A percentile compares a stretch with the other conserved stretches of the same genome.
Evolutionary conservation across 2,113 vertebrate species (phyloP).

Genomic region (Campylomormyrus tamandua): DNA sequence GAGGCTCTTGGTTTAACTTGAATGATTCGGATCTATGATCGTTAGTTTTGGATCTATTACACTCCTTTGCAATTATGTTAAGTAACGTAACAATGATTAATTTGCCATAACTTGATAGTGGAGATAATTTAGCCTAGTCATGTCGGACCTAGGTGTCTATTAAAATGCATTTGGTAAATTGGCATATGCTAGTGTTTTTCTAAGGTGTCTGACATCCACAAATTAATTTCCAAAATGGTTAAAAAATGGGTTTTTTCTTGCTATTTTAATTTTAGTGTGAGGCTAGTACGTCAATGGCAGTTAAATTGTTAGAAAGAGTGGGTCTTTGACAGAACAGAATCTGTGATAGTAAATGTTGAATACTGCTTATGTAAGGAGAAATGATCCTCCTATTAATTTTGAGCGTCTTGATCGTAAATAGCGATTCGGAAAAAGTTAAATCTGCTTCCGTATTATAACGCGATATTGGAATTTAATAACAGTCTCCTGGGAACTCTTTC

Average conservation of each 20-base stretch:
- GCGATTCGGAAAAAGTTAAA: background rate
- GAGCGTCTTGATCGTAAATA: background rate
- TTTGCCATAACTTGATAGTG: background rate
- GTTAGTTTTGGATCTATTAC: background rate
- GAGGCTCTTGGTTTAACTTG: background rate
- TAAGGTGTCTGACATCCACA: background rate
- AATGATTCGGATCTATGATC: background rate
- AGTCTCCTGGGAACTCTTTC: slow-evolving; percentile 2
- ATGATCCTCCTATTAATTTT: background rate
- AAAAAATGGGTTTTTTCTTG: background rate
- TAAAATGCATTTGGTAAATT: background rate
- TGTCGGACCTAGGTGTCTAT: background rate
- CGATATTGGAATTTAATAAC: background rate
- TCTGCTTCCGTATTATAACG: background rate
- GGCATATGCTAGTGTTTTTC: background rate
- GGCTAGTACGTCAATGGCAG: background rate
- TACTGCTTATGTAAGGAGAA: background rate
- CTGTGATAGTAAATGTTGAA: background rate
- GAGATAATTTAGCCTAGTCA: background rate
- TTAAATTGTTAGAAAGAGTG: background rate
- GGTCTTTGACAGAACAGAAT: background rate
- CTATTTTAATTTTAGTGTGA: background rate
- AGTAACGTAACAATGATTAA: background rate
- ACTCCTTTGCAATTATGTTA: background rate
- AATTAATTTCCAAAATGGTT: background rate